A percentile compares a stretch with the other conserved stretches of the same genome.
Conservation (phyloP, 2,797 vertebrate genomes). For the Lepus oiostolus region DNA sequence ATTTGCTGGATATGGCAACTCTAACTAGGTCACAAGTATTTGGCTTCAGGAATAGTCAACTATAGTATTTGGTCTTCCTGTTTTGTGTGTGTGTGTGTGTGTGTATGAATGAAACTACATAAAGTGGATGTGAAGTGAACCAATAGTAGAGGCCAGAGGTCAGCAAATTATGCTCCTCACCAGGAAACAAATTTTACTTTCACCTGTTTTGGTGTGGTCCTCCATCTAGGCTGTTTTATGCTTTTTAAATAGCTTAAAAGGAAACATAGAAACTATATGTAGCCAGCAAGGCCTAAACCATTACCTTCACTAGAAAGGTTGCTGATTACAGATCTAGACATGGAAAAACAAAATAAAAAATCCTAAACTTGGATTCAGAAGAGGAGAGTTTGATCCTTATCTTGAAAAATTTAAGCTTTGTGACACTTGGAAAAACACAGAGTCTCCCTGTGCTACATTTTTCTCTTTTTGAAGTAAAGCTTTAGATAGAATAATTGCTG, state of each 20-base stretch:
- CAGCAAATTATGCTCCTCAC: not conserved
- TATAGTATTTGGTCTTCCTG: too few species aligned
- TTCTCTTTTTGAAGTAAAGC: constrained; percentile 15
- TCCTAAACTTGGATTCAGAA: not conserved
- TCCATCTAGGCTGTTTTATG: not conserved
- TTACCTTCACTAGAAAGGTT: not conserved
- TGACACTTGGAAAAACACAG: not conserved
- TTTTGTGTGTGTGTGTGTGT: too few species aligned
- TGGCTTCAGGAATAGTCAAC: not conserved
- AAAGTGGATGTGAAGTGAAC: not conserved
- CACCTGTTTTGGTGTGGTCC: not conserved
- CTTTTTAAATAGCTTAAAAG: not conserved
- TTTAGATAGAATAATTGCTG: not conserved
- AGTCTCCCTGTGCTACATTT: not conserved
- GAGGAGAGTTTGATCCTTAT: not conserved
- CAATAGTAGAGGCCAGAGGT: not conserved
- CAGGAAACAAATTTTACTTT: not conserved
- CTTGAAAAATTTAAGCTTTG: not conserved
- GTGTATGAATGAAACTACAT: too few species aligned
- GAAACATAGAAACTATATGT: not conserved
- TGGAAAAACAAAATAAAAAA: not conserved
- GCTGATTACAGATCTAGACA: not conserved
- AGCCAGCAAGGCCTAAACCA: not conserved
- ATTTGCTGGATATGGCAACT: not conserved
- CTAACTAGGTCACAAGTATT: not conserved